These are phyloP conservation scores for Graphium colonna DNA, from an alignment of 2,888 invertebrate species.

Conservation along the genomic window DNA sequence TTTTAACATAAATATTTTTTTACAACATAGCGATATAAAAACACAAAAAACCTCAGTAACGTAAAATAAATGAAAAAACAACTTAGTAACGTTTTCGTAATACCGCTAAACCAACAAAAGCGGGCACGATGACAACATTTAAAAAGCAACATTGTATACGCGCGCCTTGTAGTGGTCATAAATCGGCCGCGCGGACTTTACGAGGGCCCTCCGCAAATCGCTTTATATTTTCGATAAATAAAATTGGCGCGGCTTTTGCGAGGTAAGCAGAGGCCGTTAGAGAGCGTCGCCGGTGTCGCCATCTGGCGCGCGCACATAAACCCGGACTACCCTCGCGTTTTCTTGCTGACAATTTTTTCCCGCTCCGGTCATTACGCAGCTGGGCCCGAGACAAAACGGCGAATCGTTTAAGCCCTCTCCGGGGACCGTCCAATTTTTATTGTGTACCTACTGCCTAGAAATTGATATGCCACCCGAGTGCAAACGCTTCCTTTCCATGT, in stretches of 20 bases:
- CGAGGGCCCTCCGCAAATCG: slow-evolving; percentile 77
- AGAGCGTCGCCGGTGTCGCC: slow-evolving; percentile 53
- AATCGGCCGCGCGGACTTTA: slow-evolving; percentile 75
- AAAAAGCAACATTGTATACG: slow-evolving; percentile 71
- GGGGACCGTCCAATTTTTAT: slow-evolving; percentile 79
- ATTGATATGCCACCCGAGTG: slow-evolving; percentile 75
- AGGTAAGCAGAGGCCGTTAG: slow-evolving; percentile 79
- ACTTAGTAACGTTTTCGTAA: not conserved
- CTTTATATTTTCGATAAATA: slow-evolving; percentile 81
- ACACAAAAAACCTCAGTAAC: not conserved
- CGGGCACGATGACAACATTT: slow-evolving; percentile 51
- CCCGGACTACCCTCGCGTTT: slow-evolving; percentile 77
- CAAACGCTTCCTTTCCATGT: slow-evolving; percentile 45
- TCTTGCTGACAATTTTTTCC: slow-evolving; percentile 81
- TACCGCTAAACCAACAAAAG: slow-evolving; percentile 27
- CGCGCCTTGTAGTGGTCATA: slow-evolving; percentile 74
- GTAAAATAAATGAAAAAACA: not conserved
- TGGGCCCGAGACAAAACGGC: slow-evolving; percentile 80
- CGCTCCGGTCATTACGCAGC: slow-evolving; percentile 79
- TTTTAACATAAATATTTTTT: too few relatives aligned
- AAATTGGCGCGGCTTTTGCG: slow-evolving; percentile 80
- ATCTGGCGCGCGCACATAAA: slow-evolving; percentile 71
- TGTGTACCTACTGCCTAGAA: slow-evolving; percentile 72
- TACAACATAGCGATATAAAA: not conserved
- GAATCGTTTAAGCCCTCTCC: slow-evolving; percentile 80